Conservation (phyloP, 2,797 vertebrate species). For the Etheostoma perlongum region DNA sequence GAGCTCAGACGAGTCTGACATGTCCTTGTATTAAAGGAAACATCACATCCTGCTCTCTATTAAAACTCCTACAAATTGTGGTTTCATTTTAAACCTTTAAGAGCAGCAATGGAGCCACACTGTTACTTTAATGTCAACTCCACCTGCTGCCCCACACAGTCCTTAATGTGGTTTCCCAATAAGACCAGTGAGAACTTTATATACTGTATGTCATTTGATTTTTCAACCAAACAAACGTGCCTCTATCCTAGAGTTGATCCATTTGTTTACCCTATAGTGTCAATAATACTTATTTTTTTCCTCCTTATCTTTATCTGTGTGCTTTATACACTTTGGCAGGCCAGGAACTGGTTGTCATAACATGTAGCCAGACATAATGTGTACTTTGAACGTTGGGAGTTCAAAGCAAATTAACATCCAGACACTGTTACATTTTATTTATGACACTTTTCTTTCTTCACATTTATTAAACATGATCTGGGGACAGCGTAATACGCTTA, state of each 20-base stretch:
- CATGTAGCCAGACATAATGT: slow-evolving; percentile 6
- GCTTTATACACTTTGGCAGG: slow-evolving; percentile 24
- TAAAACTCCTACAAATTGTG: slow-evolving; percentile 10
- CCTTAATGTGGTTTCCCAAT: slow-evolving; percentile 60
- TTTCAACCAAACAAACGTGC: slow-evolving; percentile 17
- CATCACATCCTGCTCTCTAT: neutral
- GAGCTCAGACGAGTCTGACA: neutral
- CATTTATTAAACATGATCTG: neutral
- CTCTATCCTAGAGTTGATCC: slow-evolving; percentile 20
- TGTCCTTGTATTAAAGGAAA: slow-evolving; percentile 3
- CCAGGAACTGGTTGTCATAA: slow-evolving; percentile 20
- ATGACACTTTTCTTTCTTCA: neutral
- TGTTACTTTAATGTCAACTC: slow-evolving; percentile 52
- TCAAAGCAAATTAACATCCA: slow-evolving; percentile 23
- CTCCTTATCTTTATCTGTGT: slow-evolving; percentile 10
- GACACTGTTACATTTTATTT: neutral
- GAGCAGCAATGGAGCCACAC: slow-evolving; percentile 25
- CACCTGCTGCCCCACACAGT: slow-evolving; percentile 57
- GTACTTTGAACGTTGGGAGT: slow-evolving; percentile 13
- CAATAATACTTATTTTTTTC: neutral
- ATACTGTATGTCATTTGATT: slow-evolving; percentile 14
- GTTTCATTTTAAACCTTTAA: slow-evolving; percentile 21
- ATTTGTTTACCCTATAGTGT: slow-evolving; percentile 23
- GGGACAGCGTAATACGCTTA: neutral
- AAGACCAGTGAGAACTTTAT: slow-evolving; percentile 62